Conservation (phyloP, 1,140 invertebrate genomes). For the Drosophila mojavensis region DNA sequence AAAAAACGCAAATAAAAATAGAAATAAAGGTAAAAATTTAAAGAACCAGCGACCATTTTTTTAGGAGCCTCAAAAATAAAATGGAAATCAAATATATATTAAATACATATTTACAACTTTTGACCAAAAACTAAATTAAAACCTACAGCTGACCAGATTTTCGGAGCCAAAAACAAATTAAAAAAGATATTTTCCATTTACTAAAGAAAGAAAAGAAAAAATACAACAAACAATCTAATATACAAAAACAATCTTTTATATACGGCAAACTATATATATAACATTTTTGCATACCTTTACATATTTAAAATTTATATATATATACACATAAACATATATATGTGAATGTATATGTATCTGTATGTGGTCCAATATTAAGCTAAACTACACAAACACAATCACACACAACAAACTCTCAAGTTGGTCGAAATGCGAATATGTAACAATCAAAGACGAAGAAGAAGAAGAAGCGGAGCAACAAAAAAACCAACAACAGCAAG, state of each 20-base stretch:
- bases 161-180: background rate
- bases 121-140: background rate
- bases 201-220: constrained; percentile 1
- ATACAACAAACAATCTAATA: constrained; percentile 6
- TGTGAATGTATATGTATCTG: constrained; percentile 7
- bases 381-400: constrained; percentile 15
- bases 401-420: too few species aligned
- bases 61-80: too few species aligned
- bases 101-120: constrained; percentile 18
- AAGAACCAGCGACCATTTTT: constrained; percentile 18
- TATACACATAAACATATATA: background rate
- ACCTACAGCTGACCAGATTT: background rate
- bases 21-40: constrained; percentile 13
- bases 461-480: constrained; percentile 8
- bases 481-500: constrained; percentile 4
- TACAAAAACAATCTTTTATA: constrained; percentile 32
- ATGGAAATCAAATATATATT: too few species aligned
- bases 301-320: constrained; percentile 14
- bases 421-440: constrained; percentile 27
- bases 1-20: constrained; percentile 24
- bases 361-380: constrained; percentile 1
- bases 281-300: constrained; percentile 33
- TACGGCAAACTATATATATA: constrained; percentile 2
- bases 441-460: constrained; percentile 31
- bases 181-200: constrained; percentile 16